These are phyloP conservation scores for Chionis minor DNA, from an alignment of 2,113 vertebrate species.

Conservation along the genomic window DNA sequence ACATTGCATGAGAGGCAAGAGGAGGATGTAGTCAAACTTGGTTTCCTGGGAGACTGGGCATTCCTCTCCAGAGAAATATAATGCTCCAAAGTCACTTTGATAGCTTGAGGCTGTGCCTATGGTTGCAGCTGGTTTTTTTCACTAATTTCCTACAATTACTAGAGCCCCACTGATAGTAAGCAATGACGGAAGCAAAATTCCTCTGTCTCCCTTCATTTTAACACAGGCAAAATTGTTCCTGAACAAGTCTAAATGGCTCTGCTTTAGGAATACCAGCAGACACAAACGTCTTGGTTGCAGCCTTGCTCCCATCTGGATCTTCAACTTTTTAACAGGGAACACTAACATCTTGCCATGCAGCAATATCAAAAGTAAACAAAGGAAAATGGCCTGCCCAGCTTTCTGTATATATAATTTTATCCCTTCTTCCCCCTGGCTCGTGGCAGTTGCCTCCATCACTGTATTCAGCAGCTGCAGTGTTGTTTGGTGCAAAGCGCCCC, in stretches of 20 bases:
- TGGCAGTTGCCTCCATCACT: background rate
- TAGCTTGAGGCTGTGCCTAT: background rate
- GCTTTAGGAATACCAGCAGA: background rate
- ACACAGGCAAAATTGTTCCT: background rate
- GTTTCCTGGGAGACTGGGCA: constrained; percentile 34
- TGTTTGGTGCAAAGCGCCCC: background rate
- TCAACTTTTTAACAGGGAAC: background rate
- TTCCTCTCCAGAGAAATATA: background rate
- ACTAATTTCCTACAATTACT: background rate
- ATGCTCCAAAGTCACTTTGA: background rate
- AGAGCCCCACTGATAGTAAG: background rate
- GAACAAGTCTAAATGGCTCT: background rate
- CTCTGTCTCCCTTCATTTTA: background rate
- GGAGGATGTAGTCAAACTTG: background rate
- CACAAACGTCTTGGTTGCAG: background rate
- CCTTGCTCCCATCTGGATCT: background rate
- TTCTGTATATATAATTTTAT: background rate
- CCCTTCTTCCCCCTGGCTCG: background rate
- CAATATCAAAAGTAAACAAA: background rate
- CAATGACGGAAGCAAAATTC: background rate
- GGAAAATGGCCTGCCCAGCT: background rate
- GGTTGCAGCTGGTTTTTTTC: background rate
- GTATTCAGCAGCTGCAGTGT: accelerated
- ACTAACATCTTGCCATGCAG: background rate
- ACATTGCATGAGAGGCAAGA: constrained; percentile 3